A percentile compares a stretch with the other conserved stretches of the same genome.
phyloP scores from a whole-genome alignment of 2,888 invertebrate species.

The Diabrotica balteata region DNA sequence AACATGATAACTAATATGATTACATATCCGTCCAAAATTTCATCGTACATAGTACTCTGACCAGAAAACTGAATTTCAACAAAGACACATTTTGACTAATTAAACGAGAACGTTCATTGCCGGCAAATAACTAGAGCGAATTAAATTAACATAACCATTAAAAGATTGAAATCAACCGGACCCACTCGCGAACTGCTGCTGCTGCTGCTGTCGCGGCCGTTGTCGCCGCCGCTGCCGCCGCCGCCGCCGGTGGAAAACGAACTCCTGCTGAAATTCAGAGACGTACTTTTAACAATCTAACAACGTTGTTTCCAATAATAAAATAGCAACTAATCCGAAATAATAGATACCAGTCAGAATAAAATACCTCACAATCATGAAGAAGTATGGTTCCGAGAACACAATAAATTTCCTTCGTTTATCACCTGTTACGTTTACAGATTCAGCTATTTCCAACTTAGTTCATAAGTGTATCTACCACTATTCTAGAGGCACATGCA shows the following conservation, averaged over 20 bases:
- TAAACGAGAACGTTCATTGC: constrained; percentile 5
- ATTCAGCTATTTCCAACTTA: no score
- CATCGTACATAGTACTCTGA: constrained; percentile 1
- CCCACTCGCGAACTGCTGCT: constrained; percentile 5
- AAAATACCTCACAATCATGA: background rate
- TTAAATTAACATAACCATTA: constrained; percentile 34
- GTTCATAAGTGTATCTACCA: no score
- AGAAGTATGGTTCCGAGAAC: no score
- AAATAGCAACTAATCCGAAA: background rate
- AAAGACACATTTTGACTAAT: constrained; percentile 9
- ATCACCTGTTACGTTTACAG: no score
- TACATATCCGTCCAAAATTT: no score
- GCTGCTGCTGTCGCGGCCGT: background rate
- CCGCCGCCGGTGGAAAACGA: no score
- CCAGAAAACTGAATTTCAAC: constrained; percentile 1
- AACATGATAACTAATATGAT: no score
- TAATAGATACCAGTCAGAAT: background rate
- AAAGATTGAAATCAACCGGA: constrained; percentile 29
- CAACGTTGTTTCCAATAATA: background rate
- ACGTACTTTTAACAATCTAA: background rate
- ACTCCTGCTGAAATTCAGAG: background rate
- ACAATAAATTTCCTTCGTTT: no score
- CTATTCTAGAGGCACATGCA: no score
- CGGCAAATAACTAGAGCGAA: constrained; percentile 26
- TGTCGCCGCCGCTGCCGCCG: background rate